phyloP scores from a whole-genome alignment of 2,888 invertebrate species.

The Lissonota sp. region DNA sequence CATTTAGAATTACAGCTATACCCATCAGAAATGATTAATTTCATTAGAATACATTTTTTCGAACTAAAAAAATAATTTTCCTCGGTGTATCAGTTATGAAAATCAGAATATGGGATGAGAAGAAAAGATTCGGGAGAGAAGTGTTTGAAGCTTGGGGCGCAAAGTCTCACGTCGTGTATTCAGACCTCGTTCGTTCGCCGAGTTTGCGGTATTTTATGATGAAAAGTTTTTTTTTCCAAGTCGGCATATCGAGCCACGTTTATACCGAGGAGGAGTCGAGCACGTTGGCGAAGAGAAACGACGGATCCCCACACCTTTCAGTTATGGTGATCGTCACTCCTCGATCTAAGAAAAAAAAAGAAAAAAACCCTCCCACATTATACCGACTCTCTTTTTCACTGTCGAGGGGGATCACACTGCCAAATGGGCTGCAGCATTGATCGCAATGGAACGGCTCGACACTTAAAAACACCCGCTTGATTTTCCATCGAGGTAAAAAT shows the following conservation, averaged over 20 bases:
- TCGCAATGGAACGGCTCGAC: constrained; percentile 49
- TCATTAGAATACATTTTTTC: too few species aligned
- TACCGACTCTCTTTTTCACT: constrained; percentile 5
- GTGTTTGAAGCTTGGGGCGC: background rate
- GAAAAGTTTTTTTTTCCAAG: constrained; percentile 68
- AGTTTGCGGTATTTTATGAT: constrained; percentile 72
- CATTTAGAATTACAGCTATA: too few species aligned
- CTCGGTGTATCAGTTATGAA: too few species aligned
- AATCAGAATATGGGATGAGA: constrained; percentile 44
- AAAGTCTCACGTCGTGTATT: constrained; percentile 36
- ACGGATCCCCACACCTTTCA: background rate
- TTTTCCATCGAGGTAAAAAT: too few species aligned
- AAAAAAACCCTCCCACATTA: constrained; percentile 36
- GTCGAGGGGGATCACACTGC: constrained; percentile 21
- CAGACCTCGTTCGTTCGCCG: constrained; percentile 45
- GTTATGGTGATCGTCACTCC: constrained; percentile 58
- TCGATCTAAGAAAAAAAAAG: constrained; percentile 49
- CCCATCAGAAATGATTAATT: too few species aligned
- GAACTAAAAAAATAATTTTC: too few species aligned
- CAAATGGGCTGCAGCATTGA: constrained; percentile 41
- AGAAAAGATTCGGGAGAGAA: constrained; percentile 50
- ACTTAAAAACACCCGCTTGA: background rate
- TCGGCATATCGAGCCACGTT: constrained; percentile 47
- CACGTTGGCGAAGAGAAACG: background rate
- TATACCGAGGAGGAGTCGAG: background rate